Evolutionary conservation across 2,888 invertebrate genomes (phyloP).

Genomic region (Eurytoma adleriae): DNA sequence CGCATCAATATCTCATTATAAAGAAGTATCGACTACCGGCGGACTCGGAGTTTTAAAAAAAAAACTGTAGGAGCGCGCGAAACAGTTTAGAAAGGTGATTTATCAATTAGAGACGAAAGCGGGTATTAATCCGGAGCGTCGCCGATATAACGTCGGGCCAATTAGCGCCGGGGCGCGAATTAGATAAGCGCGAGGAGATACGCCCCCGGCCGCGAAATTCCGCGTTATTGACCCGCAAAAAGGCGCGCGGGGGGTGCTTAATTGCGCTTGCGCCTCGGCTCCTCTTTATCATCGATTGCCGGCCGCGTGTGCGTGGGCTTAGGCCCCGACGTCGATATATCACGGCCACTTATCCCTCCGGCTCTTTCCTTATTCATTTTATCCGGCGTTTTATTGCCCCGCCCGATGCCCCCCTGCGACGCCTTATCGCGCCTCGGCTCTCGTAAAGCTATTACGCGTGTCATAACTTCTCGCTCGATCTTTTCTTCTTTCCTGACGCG

Average conservation of each 20-base stretch:
- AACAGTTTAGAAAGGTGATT: too few relatives aligned
- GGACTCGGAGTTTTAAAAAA: too few relatives aligned
- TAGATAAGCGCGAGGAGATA: constrained; percentile 61
- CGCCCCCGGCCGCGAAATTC: constrained; percentile 56
- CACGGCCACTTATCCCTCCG: constrained; percentile 25
- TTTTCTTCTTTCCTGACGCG: not conserved
- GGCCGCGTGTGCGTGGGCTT: not conserved
- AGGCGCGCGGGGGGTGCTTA: constrained; percentile 1
- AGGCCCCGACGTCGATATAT: constrained; percentile 7
- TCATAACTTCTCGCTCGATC: constrained; percentile 30
- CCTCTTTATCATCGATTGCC: constrained; percentile 37
- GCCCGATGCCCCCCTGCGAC: not conserved
- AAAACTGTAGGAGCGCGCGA: too few relatives aligned
- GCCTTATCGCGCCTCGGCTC: constrained; percentile 16
- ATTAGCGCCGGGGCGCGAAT: constrained; percentile 7
- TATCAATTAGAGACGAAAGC: too few relatives aligned
- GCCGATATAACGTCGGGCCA: constrained; percentile 8
- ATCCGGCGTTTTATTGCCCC: constrained; percentile 34
- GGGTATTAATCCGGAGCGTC: not conserved
- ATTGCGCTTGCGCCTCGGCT: constrained; percentile 30
- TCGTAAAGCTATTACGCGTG: constrained; percentile 39
- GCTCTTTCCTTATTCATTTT: constrained; percentile 23
- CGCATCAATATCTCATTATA: too few relatives aligned
- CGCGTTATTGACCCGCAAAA: constrained; percentile 40
- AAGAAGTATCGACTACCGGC: too few relatives aligned